Conservation (phyloP, 92 coral and sea anemone genomes). For the Isaurus tuberculatus region DNA sequence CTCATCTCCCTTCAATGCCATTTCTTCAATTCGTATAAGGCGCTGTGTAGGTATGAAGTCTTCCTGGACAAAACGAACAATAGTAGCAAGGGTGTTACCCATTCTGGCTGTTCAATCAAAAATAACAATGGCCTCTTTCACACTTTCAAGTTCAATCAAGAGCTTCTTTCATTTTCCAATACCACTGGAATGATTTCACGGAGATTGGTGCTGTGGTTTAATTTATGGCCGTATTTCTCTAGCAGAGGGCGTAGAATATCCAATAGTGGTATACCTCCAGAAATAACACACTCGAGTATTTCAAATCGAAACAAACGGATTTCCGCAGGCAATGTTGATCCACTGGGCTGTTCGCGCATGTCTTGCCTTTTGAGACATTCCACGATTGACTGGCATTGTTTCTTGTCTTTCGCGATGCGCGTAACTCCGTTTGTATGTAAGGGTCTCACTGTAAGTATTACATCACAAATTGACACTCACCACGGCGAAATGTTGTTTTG, state of each 20-base stretch:
- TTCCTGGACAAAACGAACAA: slow-evolving; percentile 65
- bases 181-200: slow-evolving; percentile 57
- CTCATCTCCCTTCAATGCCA: slow-evolving; percentile 62
- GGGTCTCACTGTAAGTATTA: background rate
- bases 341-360: slow-evolving; percentile 35
- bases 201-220: slow-evolving; percentile 60
- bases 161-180: slow-evolving; percentile 67
- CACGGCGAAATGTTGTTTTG: background rate
- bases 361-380: slow-evolving; percentile 31
- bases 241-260: slow-evolving; percentile 43
- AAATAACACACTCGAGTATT: slow-evolving; percentile 17
- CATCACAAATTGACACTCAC: background rate
- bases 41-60: slow-evolving; percentile 64
- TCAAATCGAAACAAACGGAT: slow-evolving; percentile 45
- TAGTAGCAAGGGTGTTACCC: slow-evolving; percentile 68
- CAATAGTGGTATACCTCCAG: slow-evolving; percentile 13
- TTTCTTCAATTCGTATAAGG: slow-evolving; percentile 59
- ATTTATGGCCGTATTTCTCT: slow-evolving; percentile 39
- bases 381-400: slow-evolving; percentile 39
- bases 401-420: slow-evolving; percentile 58
- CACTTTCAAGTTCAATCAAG: slow-evolving; percentile 55
- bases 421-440: slow-evolving; percentile 58
- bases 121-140: slow-evolving; percentile 57
- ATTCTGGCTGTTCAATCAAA: slow-evolving; percentile 68
- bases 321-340: slow-evolving; percentile 37